Conservation (phyloP, 2,888 invertebrate genomes). For the Metacarcinus magister region DNA sequence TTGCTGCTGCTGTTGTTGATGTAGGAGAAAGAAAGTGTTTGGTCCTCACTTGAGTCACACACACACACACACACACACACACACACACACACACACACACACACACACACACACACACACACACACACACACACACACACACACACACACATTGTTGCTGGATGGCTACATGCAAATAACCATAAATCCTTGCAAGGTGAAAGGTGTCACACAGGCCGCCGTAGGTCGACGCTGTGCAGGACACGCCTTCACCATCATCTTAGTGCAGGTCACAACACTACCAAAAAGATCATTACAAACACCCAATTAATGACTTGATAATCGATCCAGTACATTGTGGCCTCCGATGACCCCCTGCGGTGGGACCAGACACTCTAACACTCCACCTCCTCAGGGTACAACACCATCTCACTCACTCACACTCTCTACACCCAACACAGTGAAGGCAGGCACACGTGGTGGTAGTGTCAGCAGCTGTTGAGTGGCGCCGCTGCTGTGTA, state of each 20-base stretch:
- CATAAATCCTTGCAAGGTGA: background rate
- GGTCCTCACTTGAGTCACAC: background rate
- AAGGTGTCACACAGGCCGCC: background rate
- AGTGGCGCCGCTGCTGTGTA: background rate
- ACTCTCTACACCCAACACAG: background rate
- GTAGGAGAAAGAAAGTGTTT: background rate
- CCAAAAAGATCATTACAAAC: background rate
- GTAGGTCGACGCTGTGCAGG: background rate
- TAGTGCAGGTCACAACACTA: background rate
- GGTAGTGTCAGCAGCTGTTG: background rate
- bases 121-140: slow-evolving; percentile 38
- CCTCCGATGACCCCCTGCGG: background rate
- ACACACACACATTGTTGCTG: background rate
- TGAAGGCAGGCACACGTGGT: background rate
- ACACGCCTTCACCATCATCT: background rate
- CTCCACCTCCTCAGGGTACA: background rate
- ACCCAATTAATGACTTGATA: background rate
- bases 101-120: slow-evolving; percentile 30
- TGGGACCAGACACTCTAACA: slow-evolving; percentile 15
- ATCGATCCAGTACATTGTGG: background rate
- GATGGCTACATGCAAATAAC: background rate
- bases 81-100: slow-evolving; percentile 37
- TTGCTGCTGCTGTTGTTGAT: background rate
- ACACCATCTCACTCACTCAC: background rate
- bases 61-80: slow-evolving; percentile 2